These are phyloP conservation scores for Melanotaenia boesemani DNA, from an alignment of 2,797 vertebrate species.

Conservation along the genomic window DNA sequence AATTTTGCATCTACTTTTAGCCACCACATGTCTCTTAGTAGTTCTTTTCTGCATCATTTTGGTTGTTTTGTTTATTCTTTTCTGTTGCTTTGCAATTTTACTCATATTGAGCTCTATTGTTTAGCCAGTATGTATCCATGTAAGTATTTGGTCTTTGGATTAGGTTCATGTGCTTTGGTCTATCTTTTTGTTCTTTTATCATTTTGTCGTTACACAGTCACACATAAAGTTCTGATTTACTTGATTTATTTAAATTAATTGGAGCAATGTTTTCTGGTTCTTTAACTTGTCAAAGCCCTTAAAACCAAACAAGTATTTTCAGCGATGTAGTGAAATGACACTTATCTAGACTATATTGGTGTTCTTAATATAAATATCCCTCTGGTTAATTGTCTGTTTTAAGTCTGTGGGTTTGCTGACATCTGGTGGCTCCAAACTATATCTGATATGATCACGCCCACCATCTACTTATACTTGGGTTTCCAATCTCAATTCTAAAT, in stretches of 20 bases:
- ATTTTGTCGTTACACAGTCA: too few relatives aligned
- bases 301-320: neutral
- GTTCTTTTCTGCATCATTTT: too few relatives aligned
- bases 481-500: neutral
- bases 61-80: too few relatives aligned
- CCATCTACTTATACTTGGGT: neutral
- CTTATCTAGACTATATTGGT: neutral
- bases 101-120: too few relatives aligned
- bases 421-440: conserved; percentile 9
- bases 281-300: neutral
- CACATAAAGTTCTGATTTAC: too few relatives aligned
- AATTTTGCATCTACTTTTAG: neutral
- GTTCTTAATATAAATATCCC: neutral
- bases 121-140: too few relatives aligned
- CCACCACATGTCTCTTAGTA: too few relatives aligned
- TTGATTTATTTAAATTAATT: too few relatives aligned
- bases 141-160: too few relatives aligned
- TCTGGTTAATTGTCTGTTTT: neutral
- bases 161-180: too few relatives aligned
- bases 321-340: neutral
- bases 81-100: too few relatives aligned
- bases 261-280: neutral
- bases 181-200: too few relatives aligned
- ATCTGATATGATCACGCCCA: neutral
- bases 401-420: conserved; percentile 1